These are phyloP conservation scores for Morinoia aosen DNA, from an alignment of 2,888 invertebrate species.

Conservation along the genomic window DNA sequence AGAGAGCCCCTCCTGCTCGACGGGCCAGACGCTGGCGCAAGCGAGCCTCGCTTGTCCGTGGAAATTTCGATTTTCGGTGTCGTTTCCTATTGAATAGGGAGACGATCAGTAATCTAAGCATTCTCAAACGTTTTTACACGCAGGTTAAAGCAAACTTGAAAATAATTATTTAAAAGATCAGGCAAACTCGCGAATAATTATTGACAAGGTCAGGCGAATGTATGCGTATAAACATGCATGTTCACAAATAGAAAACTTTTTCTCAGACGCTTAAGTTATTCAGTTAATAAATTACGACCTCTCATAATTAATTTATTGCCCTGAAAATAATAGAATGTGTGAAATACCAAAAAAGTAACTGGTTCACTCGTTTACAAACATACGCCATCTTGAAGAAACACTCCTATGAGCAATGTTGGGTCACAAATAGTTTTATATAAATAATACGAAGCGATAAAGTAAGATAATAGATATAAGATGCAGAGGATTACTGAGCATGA, in stretches of 20 bases:
- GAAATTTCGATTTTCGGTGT: slow-evolving; percentile 66
- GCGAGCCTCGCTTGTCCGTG: slow-evolving; percentile 75
- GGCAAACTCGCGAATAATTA: too few relatives aligned
- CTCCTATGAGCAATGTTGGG: neutral
- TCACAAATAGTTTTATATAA: neutral
- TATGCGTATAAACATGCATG: too few relatives aligned
- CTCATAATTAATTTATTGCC: neutral
- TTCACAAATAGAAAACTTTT: too few relatives aligned
- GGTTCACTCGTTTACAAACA: neutral
- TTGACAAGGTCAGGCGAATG: too few relatives aligned
- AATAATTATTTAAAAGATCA: neutral
- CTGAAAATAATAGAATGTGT: neutral
- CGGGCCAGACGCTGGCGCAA: slow-evolving; percentile 79
- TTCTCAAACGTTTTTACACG: neutral
- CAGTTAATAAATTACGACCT: neutral
- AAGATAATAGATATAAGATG: neutral
- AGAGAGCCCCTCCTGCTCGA: slow-evolving; percentile 86
- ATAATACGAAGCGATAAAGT: neutral
- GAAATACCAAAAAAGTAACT: neutral
- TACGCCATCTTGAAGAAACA: neutral
- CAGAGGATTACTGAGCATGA: neutral
- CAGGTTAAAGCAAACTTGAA: neutral
- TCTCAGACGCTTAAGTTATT: neutral
- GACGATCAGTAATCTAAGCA: neutral
- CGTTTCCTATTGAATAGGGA: neutral